Evolutionary conservation across 1,140 invertebrate species (phyloP).

Genomic region (Apis florea): DNA sequence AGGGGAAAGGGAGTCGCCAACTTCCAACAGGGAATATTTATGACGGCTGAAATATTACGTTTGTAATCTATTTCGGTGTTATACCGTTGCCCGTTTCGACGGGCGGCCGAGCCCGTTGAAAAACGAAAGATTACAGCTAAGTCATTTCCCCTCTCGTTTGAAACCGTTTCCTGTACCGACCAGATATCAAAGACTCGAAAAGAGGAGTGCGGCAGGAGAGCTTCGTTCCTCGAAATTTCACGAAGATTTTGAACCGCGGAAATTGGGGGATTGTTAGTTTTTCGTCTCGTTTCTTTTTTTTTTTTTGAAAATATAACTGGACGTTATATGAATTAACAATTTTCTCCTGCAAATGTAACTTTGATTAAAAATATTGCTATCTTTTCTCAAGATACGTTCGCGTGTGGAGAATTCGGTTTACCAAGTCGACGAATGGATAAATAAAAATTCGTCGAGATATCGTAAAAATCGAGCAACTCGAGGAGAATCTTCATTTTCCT

Average conservation of each 20-base stretch:
- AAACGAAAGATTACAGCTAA: constrained; percentile 33
- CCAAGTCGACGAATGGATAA: not conserved
- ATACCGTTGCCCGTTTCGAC: constrained; percentile 28
- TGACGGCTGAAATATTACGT: constrained; percentile 64
- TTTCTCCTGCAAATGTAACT: no score
- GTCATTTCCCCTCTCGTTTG: constrained; percentile 56
- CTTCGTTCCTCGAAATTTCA: constrained; percentile 22
- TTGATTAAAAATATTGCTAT: no score
- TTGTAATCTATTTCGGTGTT: constrained; percentile 64
- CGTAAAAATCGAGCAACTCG: no score
- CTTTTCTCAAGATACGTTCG: no score
- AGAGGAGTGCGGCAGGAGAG: not conserved
- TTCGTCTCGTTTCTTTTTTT: no score
- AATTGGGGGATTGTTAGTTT: not conserved
- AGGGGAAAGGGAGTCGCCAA: constrained; percentile 5
- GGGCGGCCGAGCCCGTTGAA: not conserved
- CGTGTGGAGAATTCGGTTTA: no score
- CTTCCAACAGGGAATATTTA: constrained; percentile 57
- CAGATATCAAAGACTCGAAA: constrained; percentile 10
- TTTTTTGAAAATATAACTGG: not conserved
- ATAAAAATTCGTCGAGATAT: no score
- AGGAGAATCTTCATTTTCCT: no score
- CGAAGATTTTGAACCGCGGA: constrained; percentile 31
- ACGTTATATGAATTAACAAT: no score
- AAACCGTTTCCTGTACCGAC: constrained; percentile 23